phyloP scores from a whole-genome alignment of 2,888 invertebrate species.

The Electrophaes corylata region DNA sequence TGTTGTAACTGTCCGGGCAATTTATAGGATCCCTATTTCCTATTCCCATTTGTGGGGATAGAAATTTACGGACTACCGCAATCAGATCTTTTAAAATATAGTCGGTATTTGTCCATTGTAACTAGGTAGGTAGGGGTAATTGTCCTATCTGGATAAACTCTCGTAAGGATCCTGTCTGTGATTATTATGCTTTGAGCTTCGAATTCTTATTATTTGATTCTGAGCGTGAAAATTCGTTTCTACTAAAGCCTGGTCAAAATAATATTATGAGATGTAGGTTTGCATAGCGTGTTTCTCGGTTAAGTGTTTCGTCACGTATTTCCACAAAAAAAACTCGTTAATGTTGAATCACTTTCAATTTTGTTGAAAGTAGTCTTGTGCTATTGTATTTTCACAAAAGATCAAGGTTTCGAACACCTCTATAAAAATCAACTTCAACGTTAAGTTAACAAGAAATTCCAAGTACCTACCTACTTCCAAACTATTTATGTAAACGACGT shows the following conservation, averaged over 20 bases:
- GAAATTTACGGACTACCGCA: conserved; percentile 37
- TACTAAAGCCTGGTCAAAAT: background rate
- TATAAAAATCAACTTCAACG: conserved; percentile 29
- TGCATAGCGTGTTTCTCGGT: conserved; percentile 3
- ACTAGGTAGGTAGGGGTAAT: background rate
- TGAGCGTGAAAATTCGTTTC: background rate
- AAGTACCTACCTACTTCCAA: conserved; percentile 1
- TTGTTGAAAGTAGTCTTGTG: conserved; percentile 34
- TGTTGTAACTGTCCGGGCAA: conserved; percentile 41
- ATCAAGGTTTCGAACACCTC: conserved; percentile 38
- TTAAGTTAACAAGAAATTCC: conserved; percentile 33
- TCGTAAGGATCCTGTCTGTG: background rate
- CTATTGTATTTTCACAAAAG: conserved; percentile 44
- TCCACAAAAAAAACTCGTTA: conserved; percentile 37
- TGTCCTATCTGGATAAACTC: background rate
- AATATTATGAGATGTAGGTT: background rate
- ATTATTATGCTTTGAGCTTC: background rate
- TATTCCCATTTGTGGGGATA: conserved; percentile 39
- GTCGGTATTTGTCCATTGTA: conserved; percentile 14
- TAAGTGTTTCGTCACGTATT: conserved; percentile 34
- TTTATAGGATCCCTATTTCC: conserved; percentile 41
- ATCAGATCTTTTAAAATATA: conserved; percentile 30
- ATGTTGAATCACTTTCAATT: conserved; percentile 40
- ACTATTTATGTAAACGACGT: too few relatives aligned
- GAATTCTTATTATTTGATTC: background rate